Percentiles rank a stretch among this genome's conserved stretches.
phyloP scores from a whole-genome alignment of 2,888 invertebrate genomes.

The Stegophylla sp. region DNA sequence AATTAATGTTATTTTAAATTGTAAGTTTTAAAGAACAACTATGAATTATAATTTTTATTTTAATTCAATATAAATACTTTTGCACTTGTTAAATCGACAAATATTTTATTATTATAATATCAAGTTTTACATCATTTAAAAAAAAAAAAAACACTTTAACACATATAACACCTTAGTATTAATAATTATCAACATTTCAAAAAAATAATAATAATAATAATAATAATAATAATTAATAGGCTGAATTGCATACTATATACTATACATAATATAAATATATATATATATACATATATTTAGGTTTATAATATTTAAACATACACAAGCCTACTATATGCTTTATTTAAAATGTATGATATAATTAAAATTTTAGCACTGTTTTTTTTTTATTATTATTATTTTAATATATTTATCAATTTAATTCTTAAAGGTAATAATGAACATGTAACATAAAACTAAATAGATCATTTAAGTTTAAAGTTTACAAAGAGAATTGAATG shows the following conservation, averaged over 20 bases:
- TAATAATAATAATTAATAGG: not conserved
- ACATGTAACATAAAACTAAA: not conserved
- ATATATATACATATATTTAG: not conserved
- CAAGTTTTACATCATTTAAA: not conserved
- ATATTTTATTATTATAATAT: constrained; percentile 16
- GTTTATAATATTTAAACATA: too few relatives aligned
- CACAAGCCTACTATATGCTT: too few relatives aligned
- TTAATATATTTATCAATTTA: constrained; percentile 19
- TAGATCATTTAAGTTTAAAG: constrained; percentile 18
- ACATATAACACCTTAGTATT: not conserved
- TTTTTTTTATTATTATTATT: too few relatives aligned
- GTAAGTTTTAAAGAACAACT: not conserved
- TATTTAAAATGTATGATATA: not conserved
- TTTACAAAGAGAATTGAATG: not conserved
- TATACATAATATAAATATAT: not conserved
- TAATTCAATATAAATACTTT: not conserved
- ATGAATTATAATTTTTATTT: not conserved
- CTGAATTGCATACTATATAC: not conserved
- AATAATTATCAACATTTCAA: not conserved
- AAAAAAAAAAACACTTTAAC: constrained; percentile 14
- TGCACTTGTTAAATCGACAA: not conserved
- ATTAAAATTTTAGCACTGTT: constrained; percentile 36
- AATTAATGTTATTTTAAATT: too few relatives aligned
- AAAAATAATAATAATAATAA: not conserved
- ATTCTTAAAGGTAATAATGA: not conserved